Conservation (phyloP, 2,113 vertebrate genomes). For the Pionites leucogaster region DNA sequence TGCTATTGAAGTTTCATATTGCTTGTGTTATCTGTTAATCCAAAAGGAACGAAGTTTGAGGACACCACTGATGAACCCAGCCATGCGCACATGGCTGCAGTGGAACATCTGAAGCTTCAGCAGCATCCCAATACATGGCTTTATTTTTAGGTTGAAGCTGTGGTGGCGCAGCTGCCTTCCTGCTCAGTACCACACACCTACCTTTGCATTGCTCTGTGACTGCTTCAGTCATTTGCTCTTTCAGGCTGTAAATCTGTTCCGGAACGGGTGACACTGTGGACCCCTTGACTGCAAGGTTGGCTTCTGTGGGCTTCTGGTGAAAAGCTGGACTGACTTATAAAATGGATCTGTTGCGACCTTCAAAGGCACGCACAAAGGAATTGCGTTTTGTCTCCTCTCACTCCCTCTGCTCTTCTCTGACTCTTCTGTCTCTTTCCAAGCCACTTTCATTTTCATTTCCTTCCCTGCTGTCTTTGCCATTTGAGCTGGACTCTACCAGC, state of each 20-base stretch:
- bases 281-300: neutral
- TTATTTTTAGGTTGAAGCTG: neutral
- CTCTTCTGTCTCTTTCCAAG: neutral
- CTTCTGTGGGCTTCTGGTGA: neutral
- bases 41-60: neutral
- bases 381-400: neutral
- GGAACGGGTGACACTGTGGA: neutral
- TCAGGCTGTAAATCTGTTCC: neutral
- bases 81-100: rapidly evolving
- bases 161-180: neutral
- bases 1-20: neutral
- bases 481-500: neutral
- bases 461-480: neutral
- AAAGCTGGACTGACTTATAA: neutral
- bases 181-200: neutral
- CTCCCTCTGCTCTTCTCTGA: neutral
- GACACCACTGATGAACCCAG: neutral
- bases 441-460: neutral
- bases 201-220: neutral
- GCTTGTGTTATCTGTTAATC: neutral
- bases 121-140: neutral
- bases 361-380: neutral
- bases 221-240: neutral
- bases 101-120: neutral
- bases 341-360: neutral